Evolutionary conservation across 2,797 vertebrate genomes (phyloP), one percentile per base, ranked within the genome.

Genomic region (Tolypeutes matacus): DNA sequence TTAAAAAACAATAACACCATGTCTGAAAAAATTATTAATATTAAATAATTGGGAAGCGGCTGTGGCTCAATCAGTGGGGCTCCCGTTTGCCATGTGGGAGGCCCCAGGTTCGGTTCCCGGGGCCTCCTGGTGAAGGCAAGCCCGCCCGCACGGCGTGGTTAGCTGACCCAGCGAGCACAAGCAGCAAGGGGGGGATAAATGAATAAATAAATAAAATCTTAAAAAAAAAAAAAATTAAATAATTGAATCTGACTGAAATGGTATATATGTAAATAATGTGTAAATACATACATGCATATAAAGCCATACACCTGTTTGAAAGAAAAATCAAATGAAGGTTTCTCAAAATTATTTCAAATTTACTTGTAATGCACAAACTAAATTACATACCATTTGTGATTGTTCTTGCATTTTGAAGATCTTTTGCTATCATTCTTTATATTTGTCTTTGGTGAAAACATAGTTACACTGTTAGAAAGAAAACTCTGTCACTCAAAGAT

Each of bases 381-480:
- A 20, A 65, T 73, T 56, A 94, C 98, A 95, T 98, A 99, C 99
- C 14, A 0, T 77, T 98, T 98, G 96, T 90, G 97, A 21, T 4
- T 95, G 3, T 78, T 95, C 96, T 98, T 99, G 93, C 64, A 89
- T 34, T 95, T 95, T 1, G 96, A 89, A 70, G 75, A 53, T 73
- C 85, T 62, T 34, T 95, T 76, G 17, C 51, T 92, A 18, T 95
- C 98, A 95, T 98, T 99, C 96, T 98, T 98, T 89, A 94, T 25
- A 53, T 98, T 99, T 77, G 97, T 99, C 97, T 99, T 99, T 49
- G 98, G 98, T 83, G 98, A 98, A 98, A 99, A 99, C 98, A 99
- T 98, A 18, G 58, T 97, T 92, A 96, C 98, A 86, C 99, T 99
- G 95, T 6, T 89, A 97, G 92, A 93, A 65, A 96, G 36, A 95